phyloP scores from a whole-genome alignment of 2,113 vertebrate species.

The Hippocampus barbouri region DNA sequence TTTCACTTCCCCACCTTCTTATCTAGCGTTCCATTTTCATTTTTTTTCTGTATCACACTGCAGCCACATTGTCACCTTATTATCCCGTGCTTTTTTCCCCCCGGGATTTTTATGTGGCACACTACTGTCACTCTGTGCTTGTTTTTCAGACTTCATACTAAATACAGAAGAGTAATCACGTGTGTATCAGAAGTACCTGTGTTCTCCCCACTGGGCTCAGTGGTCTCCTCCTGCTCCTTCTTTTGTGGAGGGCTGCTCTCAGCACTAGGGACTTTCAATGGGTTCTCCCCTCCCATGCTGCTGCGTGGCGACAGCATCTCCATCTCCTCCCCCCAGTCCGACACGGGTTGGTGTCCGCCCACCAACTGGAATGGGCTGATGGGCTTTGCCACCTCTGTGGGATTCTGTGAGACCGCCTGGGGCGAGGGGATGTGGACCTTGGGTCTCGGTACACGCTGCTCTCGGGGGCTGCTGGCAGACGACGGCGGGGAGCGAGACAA shows the following conservation, averaged over 20 bases:
- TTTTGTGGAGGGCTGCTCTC: constrained; percentile 57
- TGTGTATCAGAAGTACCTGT: constrained; percentile 25
- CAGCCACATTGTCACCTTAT: no score
- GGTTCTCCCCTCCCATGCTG: constrained; percentile 67
- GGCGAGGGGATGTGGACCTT: constrained; percentile 66
- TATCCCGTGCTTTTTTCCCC: no score
- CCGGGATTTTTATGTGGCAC: no score
- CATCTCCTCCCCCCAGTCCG: constrained; percentile 91
- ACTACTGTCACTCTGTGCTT: no score
- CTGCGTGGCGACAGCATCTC: constrained; percentile 79
- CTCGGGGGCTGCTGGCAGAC: constrained; percentile 60
- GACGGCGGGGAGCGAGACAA: not conserved
- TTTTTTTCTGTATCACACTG: no score
- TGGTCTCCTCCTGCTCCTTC: constrained; percentile 13
- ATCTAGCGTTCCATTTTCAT: no score
- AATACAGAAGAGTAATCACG: not conserved
- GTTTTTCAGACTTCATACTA: no score
- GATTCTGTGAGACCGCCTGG: constrained; percentile 22
- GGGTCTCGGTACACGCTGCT: constrained; percentile 57
- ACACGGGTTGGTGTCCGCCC: constrained; percentile 73
- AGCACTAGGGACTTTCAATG: constrained; percentile 43
- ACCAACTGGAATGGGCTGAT: constrained; percentile 74
- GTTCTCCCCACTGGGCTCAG: not conserved
- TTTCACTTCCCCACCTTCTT: no score
- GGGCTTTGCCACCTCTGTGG: constrained; percentile 63